Conservation (phyloP, 1,140 invertebrate genomes). For the Papilio aristodemus region DNA sequence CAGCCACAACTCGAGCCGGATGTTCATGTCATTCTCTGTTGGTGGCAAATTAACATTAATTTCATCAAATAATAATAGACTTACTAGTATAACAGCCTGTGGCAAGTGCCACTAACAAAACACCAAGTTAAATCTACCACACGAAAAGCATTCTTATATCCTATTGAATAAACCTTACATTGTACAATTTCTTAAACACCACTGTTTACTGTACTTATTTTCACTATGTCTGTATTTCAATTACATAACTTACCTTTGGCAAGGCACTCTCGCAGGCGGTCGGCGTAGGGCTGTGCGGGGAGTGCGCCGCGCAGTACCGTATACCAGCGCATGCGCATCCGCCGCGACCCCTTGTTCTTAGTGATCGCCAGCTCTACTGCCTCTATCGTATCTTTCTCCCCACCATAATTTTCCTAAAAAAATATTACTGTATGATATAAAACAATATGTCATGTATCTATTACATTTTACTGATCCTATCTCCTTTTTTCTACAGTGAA, state of each 20-base stretch:
- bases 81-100: no score
- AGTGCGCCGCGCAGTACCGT: conserved; percentile 35
- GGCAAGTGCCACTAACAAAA: no score
- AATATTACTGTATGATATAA: no score
- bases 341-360: conserved; percentile 26
- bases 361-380: conserved; percentile 44
- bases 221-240: neutral
- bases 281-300: conserved; percentile 37
- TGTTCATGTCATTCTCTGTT: neutral
- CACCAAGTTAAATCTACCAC: no score
- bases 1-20: conserved; percentile 45
- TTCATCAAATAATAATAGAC: neutral
- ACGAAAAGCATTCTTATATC: no score
- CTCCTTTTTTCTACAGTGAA: no score
- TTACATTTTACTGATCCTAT: no score
- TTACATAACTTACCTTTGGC: conserved; percentile 12
- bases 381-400: conserved; percentile 41
- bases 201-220: no score
- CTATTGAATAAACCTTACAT: no score
- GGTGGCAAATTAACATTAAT: no score
- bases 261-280: conserved; percentile 41
- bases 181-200: no score
- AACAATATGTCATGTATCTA: no score
- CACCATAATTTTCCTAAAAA: conserved; percentile 45
- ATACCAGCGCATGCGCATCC: conserved; percentile 38